Base-by-base conservation (phyloP, 2,888 invertebrate genomes). In the Brachypterus glaber region DNA sequence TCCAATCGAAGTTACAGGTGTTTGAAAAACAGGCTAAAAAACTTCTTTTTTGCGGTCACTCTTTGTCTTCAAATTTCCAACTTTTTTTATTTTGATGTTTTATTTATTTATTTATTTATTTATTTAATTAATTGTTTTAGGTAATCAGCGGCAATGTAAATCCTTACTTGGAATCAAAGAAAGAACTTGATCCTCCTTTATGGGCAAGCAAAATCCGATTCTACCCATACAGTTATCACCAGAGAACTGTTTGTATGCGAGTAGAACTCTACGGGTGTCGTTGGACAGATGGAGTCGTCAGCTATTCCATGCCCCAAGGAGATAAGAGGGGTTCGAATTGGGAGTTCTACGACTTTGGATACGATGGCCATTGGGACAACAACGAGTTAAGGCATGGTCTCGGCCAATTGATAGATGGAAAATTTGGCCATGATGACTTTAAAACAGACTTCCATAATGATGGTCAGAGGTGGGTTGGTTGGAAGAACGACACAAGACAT, bases 181-280 rank as follows among this genome's bases (percentile, higher is more conserved):
- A 79, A 48, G 77, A 79, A 33, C 70, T 90, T 52, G 79, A 83
- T 45, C 87, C 88, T 12, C 82, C 88, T 21, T 79, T 92, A 49
- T 85, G 89, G 74, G 90, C 89, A 11, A 82, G 81, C 50, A 80
- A 81, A 64, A 71, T 92, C 39, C 78, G 91, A 30, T 83, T 92
- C 65, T 74, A 89, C 41, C 92, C 92, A 1, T 83, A 84, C 73
- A 87, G 87, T 61, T 77, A 79, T 47, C 82, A 85, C 57, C 76
- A 79, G 7, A 74, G 90, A 43, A 91, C 89, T 0, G 87, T 91
- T 35, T 93, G 92, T 68, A 84, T 93, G 84, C 68, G 92, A 44
- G 85, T 91, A 21, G 92, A 92, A 62, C 63, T 92, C 18, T 90
- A 89, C 62, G 92, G 92, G 15, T 92, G 92, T 62, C 71, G 72